Percentiles rank a stretch among this genome's conserved stretches.
phyloP scores from a whole-genome alignment of 2,113 vertebrate species.

The Mystacornis crossleyi region DNA sequence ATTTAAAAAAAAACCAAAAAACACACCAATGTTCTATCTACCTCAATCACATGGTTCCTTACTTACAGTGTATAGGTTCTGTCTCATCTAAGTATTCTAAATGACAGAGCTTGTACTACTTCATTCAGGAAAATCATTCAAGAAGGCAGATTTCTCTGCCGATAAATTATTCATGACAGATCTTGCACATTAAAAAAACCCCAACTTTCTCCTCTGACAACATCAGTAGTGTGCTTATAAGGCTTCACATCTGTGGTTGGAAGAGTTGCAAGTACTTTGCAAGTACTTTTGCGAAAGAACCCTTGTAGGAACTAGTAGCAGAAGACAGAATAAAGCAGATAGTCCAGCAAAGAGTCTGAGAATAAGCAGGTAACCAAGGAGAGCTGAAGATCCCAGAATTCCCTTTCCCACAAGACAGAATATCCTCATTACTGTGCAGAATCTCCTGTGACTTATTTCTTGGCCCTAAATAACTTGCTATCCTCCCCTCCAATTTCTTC shows the following conservation, averaged over 20 bases:
- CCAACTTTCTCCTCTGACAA: background rate
- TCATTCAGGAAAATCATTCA: background rate
- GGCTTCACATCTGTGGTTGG: background rate
- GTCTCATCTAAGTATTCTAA: background rate
- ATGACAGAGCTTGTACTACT: background rate
- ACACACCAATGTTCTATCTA: background rate
- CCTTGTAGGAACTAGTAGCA: background rate
- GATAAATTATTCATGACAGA: background rate
- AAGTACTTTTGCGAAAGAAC: background rate
- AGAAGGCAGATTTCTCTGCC: background rate
- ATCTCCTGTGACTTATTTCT: background rate
- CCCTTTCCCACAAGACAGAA: background rate
- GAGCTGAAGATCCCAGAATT: background rate
- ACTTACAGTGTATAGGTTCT: background rate
- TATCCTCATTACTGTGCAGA: background rate
- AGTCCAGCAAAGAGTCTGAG: background rate
- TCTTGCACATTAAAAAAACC: background rate
- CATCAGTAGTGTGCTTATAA: background rate
- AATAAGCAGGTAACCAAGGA: background rate
- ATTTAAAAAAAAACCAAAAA: fast-evolving
- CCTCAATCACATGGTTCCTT: background rate
- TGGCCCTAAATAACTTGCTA: background rate
- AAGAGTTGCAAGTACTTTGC: background rate
- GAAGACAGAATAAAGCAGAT: background rate
- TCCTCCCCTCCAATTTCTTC: background rate